Evolutionary conservation across 2,113 vertebrate genomes (phyloP), one percentile per base, ranked within the genome.

Genomic region (Neomonachus schauinslandi): DNA sequence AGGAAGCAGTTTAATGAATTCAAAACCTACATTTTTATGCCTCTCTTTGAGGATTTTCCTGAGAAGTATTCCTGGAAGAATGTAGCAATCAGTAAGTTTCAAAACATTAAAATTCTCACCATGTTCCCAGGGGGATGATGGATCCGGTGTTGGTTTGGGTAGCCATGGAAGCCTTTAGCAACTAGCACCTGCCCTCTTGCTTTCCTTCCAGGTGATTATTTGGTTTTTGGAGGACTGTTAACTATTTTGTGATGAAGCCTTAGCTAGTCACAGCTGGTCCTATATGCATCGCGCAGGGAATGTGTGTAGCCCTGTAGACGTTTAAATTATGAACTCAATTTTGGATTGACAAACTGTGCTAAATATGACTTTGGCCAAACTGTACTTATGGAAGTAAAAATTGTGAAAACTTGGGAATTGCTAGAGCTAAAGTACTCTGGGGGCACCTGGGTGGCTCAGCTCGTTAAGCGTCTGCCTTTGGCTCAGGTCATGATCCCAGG

Each of bases 281-380:
- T 57, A 10, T 5, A 4, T 51, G 31, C 7, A 4, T 4, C 24
- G 5, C 18, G 33, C 94, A 89, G 87, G 74, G 31, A 86, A 87
- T 87, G 33, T 79, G 67, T 95, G 39, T 85, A 36, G 80, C n/a
- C 69, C 77, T 69, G 59, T 19, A 74, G 94, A 18, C 46, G 63
- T 63, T 96, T 89, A 96, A 90, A 86, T 93, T 86, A 83, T 83
- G 24, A 89, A 65, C 82, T 71, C 51, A 94, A 63, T 39, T 92
- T 92, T 92, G 51, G 42, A 67, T 57, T 90, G 74, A 87, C 33
- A 94, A 82, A 36, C 26, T 81, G 9, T 53, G 71, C 88, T 91
- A 86, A 63, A 77, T 49, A 28, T 14, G 16, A 71, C 21, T 61
- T 61, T 42, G 74, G 39, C 55, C 57, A n/a, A 83, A 79, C 31